phyloP scores from a whole-genome alignment of 2,797 vertebrate species.

The Leptodactylus fallax region DNA sequence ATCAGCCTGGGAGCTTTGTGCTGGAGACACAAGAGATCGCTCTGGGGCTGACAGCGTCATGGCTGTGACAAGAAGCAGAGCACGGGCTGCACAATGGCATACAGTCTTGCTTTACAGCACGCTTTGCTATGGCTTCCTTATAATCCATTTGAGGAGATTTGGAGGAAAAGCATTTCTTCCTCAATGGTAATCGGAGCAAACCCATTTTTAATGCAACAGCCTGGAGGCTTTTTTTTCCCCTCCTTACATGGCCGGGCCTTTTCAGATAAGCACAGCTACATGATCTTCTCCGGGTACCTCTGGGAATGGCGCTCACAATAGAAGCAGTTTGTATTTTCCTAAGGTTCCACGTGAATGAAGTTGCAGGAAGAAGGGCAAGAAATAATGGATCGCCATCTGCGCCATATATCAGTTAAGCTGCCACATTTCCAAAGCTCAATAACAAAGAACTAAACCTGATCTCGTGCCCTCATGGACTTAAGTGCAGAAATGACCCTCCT shows the following conservation, averaged over 20 bases:
- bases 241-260: constrained; percentile 50
- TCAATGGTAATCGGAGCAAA: constrained; percentile 49
- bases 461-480: constrained; percentile 16
- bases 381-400: constrained; percentile 62
- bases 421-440: constrained; percentile 40
- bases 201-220: constrained; percentile 43
- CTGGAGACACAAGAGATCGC: background rate
- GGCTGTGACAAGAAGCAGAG: constrained; percentile 14
- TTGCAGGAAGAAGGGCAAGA: constrained; percentile 54
- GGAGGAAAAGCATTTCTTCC: constrained; percentile 56
- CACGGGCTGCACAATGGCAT: background rate
- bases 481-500: background rate
- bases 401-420: constrained; percentile 47
- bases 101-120: background rate
- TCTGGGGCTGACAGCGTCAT: background rate
- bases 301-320: constrained; percentile 45
- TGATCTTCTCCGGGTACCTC: constrained; percentile 51
- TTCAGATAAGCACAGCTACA: constrained; percentile 63
- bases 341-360: constrained; percentile 62
- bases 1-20: background rate
- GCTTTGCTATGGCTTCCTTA: background rate
- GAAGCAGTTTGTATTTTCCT: constrained; percentile 60
- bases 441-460: constrained; percentile 47
- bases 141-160: constrained; percentile 50
- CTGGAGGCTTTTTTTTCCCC: constrained; percentile 36